Base-by-base conservation (phyloP, 30 jellyfish, hydroid and myxozoan species). In the Pseudorhiza aurosa region DNA sequence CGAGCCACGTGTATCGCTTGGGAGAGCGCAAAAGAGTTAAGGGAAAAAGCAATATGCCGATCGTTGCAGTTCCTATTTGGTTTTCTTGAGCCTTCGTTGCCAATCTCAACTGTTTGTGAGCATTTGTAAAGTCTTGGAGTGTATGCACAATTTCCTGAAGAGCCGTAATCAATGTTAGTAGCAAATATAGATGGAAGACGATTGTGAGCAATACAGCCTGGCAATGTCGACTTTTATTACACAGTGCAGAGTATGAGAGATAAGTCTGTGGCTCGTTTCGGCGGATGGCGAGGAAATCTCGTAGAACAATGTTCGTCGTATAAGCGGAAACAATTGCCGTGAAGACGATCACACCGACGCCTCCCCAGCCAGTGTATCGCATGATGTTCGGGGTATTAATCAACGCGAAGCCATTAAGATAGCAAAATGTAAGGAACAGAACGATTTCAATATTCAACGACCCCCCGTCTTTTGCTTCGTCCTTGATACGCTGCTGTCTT, bases 301-400 rank as follows among this genome's bases (percentile, higher is more conserved):
- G 29, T n/a, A 53, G 15, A 46, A 72, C 25, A 14, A 72, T 24
- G 1, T 29, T 72, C 6, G 74, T 21, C 14, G 85, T 72, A 51
- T 72, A 72, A 9, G 74, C 85, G 19, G 72, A 19, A 36, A 51
- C 15, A 1, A 72, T 17, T 14, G 75, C 85, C 31, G 33, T 25
- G 72, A 51, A 11, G 19, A 72, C 62, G 25, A 72, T 51, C 25
- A 56, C 85, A 30, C 72, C 72, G 35, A 51, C 59, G 51, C 85
- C 85, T 1, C 43, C n/a, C 85, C 85, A 72, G 22, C 85, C 85
- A 1, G 59, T 25, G 73, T 46, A 72, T 24, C 62, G 55, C 65
- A 72, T 27, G 7, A 72, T 12, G 28, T 30, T n/a, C 9, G 85
- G 85, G n/a, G 85, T 72, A 15, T 72, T 55, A 18, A 72, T 51